phyloP scores from a whole-genome alignment of 2,888 invertebrate genomes.

The Doris montereyensis region DNA sequence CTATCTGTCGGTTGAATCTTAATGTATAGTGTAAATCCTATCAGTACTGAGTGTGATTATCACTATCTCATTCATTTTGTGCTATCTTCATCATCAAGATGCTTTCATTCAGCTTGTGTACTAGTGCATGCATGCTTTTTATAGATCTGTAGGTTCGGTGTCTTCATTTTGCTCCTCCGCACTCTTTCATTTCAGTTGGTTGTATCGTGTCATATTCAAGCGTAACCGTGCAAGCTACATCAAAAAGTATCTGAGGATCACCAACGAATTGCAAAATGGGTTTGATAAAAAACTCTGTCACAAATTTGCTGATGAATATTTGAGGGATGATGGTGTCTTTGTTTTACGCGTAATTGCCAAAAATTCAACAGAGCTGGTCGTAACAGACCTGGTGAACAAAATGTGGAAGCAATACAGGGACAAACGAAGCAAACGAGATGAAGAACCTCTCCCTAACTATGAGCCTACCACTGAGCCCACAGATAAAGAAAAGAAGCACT shows the following conservation, averaged over 20 bases:
- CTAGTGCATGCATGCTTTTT: too few species aligned
- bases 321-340: constrained; percentile 52
- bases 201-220: constrained; percentile 60
- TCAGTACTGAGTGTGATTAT: too few species aligned
- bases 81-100: too few species aligned
- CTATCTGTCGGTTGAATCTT: too few species aligned
- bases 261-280: constrained; percentile 44
- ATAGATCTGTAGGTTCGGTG: too few species aligned
- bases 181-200: constrained; percentile 47
- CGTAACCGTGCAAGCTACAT: constrained; percentile 58
- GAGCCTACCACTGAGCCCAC: too few species aligned
- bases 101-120: too few species aligned
- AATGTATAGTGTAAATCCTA: too few species aligned
- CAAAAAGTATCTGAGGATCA: constrained; percentile 60
- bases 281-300: constrained; percentile 50
- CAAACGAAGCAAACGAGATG: constrained; percentile 41
- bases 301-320: constrained; percentile 50
- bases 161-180: too few species aligned
- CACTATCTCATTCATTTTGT: too few species aligned
- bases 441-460: constrained; percentile 35
- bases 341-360: constrained; percentile 51
- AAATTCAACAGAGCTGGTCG: constrained; percentile 53
- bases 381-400: constrained; percentile 49
- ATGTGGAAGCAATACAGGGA: constrained; percentile 49
- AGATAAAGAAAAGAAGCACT: too few species aligned